phyloP scores from a whole-genome alignment of 2,113 vertebrate species.

The Chlamydotis undulata region DNA sequence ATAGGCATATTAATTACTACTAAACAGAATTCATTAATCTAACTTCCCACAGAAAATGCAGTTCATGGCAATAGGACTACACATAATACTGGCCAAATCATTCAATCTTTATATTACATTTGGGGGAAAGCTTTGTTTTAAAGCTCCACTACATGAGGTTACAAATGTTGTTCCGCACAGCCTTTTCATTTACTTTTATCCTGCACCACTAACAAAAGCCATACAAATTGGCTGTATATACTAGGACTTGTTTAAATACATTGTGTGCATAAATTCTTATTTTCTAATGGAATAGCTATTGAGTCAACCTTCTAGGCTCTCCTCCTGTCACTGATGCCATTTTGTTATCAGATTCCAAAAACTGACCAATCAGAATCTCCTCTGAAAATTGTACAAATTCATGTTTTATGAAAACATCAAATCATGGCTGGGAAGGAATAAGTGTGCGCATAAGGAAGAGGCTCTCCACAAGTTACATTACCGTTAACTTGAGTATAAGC shows the following conservation, averaged over 20 bases:
- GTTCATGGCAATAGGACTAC: not conserved
- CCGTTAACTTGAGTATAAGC: slow-evolving; percentile 97
- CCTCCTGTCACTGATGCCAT: not conserved
- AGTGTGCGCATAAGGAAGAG: slow-evolving; percentile 75
- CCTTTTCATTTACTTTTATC: not conserved
- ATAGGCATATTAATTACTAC: not conserved
- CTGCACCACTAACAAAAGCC: not conserved
- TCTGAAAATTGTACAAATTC: slow-evolving; percentile 81
- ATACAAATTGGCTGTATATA: not conserved
- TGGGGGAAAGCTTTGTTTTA: not conserved
- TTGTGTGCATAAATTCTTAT: not conserved
- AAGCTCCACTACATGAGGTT: not conserved
- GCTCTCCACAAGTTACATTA: slow-evolving; percentile 86
- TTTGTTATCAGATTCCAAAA: slow-evolving; percentile 22
- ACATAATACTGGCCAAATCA: not conserved
- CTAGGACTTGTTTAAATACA: not conserved
- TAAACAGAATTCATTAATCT: not conserved
- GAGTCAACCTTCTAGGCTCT: not conserved
- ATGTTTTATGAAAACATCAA: slow-evolving; percentile 73
- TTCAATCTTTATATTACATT: not conserved
- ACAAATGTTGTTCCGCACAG: not conserved
- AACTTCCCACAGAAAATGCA: not conserved
- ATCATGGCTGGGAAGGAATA: slow-evolving; percentile 77
- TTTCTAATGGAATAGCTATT: not conserved
- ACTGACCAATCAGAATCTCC: slow-evolving; percentile 90